Percentiles rank a stretch among this genome's conserved stretches.
These are phyloP conservation scores for Numida meleagris DNA, from an alignment of 2,113 vertebrate genomes.

Conservation along the genomic window DNA sequence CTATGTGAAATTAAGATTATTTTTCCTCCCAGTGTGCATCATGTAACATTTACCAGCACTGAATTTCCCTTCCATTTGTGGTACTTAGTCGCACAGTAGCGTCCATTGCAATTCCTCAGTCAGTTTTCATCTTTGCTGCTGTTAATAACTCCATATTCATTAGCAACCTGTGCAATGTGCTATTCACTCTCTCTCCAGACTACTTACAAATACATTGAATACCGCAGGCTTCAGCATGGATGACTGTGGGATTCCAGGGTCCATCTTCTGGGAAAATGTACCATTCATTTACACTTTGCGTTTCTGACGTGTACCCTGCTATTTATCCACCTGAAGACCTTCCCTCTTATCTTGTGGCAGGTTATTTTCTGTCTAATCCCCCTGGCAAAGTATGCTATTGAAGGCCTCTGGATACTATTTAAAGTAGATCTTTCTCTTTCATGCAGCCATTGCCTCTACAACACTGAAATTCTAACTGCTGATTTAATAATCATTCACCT, in stretches of 20 bases:
- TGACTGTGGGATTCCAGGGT: not conserved
- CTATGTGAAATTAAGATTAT: not conserved
- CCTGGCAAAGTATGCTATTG: not conserved
- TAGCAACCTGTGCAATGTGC: not conserved
- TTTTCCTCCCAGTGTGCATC: not conserved
- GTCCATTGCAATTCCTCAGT: not conserved
- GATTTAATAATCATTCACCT: constrained; percentile 6
- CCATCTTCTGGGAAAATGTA: not conserved
- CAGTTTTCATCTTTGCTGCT: not conserved
- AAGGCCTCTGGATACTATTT: not conserved
- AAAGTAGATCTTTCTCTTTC: not conserved
- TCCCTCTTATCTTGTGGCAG: not conserved
- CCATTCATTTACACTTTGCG: not conserved
- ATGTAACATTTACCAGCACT: not conserved
- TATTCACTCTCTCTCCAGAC: not conserved
- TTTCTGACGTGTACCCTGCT: not conserved
- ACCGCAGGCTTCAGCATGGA: not conserved
- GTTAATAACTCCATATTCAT: not conserved
- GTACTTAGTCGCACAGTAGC: not conserved
- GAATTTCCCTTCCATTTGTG: not conserved
- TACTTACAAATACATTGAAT: not conserved
- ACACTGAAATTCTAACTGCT: constrained; percentile 5
- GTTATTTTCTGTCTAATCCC: not conserved
- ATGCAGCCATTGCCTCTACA: not conserved
- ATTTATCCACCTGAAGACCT: not conserved